These are phyloP conservation scores for Dinomys branickii DNA, from an alignment of 2,113 vertebrate species.

Conservation along the genomic window DNA sequence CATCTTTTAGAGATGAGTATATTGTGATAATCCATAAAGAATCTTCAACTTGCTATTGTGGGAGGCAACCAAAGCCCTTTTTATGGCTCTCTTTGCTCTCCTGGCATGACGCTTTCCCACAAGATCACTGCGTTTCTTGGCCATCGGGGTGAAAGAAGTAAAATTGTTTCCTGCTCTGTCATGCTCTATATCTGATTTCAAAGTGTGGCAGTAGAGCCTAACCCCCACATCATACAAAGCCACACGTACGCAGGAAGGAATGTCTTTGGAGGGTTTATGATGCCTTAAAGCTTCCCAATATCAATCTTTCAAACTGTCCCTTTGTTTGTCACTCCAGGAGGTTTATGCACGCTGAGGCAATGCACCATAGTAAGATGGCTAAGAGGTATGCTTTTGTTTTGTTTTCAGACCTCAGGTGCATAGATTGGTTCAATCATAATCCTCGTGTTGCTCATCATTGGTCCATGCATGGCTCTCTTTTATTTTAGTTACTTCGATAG, in stretches of 20 bases:
- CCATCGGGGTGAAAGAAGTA: neutral
- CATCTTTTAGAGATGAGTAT: conserved; percentile 35
- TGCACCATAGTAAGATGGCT: conserved; percentile 83
- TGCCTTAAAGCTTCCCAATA: conserved; percentile 76
- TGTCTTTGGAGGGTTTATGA: conserved; percentile 72
- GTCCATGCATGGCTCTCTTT: conserved; percentile 83
- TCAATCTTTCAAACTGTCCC: conserved; percentile 81
- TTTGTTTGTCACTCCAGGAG: conserved; percentile 83
- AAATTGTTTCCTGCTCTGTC: neutral
- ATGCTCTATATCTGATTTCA: conserved; percentile 24
- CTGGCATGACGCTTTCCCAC: neutral
- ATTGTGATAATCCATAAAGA: neutral
- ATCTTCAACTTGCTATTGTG: neutral
- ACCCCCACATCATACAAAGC: neutral
- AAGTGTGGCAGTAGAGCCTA: neutral
- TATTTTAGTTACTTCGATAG: conserved; percentile 75
- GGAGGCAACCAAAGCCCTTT: conserved; percentile 20
- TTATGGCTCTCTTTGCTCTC: conserved; percentile 36
- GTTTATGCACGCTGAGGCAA: conserved; percentile 83
- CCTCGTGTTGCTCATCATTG: conserved; percentile 79
- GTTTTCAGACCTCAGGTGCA: conserved; percentile 82
- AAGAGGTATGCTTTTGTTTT: conserved; percentile 83
- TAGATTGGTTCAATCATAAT: conserved; percentile 81
- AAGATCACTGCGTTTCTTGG: neutral
- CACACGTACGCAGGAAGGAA: conserved; percentile 33